These are phyloP conservation scores for Nothoprocta pentlandii DNA, from an alignment of 2,113 vertebrate genomes.

Conservation along the genomic window DNA sequence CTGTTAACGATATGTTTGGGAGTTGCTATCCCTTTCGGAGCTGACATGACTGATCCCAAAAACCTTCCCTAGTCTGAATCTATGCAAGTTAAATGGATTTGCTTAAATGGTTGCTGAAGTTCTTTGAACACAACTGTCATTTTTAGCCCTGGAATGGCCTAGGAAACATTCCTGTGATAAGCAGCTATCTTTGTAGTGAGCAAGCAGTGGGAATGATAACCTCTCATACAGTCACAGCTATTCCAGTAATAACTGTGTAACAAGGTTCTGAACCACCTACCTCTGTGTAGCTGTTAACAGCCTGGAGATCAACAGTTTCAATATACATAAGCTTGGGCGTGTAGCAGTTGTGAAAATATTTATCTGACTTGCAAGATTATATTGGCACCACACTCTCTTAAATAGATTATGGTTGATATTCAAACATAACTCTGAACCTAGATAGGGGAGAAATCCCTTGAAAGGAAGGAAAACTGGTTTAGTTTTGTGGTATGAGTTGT, in stretches of 20 bases:
- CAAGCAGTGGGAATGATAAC: neutral
- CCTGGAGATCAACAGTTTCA: neutral
- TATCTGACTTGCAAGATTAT: neutral
- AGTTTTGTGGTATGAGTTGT: neutral
- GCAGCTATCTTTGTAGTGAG: neutral
- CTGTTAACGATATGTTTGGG: neutral
- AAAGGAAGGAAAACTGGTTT: neutral
- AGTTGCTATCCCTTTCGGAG: neutral
- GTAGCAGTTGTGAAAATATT: neutral
- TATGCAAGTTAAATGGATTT: neutral
- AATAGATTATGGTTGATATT: neutral
- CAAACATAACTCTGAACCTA: neutral
- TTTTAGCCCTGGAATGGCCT: neutral
- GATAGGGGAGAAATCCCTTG: neutral
- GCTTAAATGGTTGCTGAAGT: neutral
- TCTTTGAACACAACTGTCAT: neutral
- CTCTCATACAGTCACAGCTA: neutral
- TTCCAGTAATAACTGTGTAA: neutral
- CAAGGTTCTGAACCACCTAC: neutral
- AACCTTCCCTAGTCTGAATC: neutral
- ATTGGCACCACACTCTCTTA: neutral
- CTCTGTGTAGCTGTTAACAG: neutral
- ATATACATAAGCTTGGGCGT: neutral
- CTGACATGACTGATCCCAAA: neutral
- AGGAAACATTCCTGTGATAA: neutral